Percentiles rank a stretch among this genome's conserved stretches.
Evolutionary conservation across 2,113 vertebrate species (phyloP).

Genomic region (Camelus dromedarius): DNA sequence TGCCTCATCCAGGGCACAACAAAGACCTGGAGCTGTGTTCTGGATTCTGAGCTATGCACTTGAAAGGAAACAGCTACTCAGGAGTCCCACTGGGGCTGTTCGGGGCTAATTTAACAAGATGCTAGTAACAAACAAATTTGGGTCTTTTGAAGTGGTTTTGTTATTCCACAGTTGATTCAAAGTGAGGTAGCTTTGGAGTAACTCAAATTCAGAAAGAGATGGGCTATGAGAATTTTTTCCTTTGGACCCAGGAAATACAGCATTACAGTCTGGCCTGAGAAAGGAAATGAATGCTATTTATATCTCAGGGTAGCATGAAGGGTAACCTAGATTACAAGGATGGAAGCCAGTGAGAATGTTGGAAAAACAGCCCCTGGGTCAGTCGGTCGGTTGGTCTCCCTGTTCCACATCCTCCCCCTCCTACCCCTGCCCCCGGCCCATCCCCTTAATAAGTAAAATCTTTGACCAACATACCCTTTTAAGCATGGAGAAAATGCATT

Average conservation of each 20-base stretch:
- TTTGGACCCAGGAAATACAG: constrained; percentile 71
- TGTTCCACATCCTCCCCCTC: not conserved
- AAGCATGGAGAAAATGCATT: constrained; percentile 35
- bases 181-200: constrained; percentile 52
- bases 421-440: no score
- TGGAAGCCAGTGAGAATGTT: constrained; percentile 58
- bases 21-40: constrained; percentile 22
- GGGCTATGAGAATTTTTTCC: constrained; percentile 53
- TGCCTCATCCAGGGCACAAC: not conserved
- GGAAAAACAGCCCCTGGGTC: constrained; percentile 68
- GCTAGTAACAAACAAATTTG: not conserved
- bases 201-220: constrained; percentile 67
- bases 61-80: constrained; percentile 41
- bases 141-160: constrained; percentile 60
- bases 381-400: not conserved
- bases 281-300: constrained; percentile 80
- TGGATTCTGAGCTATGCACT: constrained; percentile 15
- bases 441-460: constrained; percentile 48
- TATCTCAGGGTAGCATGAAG: constrained; percentile 69
- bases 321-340: constrained; percentile 63
- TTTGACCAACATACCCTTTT: constrained; percentile 11
- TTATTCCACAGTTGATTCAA: constrained; percentile 57
- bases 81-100: constrained; percentile 7
- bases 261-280: constrained; percentile 67
- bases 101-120: constrained; percentile 4